Percentiles rank a stretch among this genome's conserved stretches.
phyloP scores from a whole-genome alignment of 1,140 invertebrate species.

The Planococcus citri region DNA sequence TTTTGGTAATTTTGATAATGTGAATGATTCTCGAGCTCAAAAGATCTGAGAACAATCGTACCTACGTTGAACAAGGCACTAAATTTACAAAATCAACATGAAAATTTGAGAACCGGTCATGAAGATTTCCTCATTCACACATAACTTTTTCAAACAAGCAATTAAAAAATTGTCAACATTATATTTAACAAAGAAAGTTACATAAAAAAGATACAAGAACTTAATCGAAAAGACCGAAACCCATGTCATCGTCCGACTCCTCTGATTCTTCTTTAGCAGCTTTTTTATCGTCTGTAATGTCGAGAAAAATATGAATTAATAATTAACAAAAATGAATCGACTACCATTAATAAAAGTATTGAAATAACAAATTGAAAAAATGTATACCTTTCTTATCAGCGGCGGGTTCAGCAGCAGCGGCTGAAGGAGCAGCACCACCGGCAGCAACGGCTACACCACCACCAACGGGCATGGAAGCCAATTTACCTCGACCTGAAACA shows the following conservation, averaged over 20 bases:
- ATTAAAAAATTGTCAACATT: neutral
- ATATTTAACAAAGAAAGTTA: neutral
- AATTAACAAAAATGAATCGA: too few species aligned
- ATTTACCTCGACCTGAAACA: constrained; percentile 15
- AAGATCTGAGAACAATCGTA: too few species aligned
- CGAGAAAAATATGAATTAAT: constrained; percentile 20
- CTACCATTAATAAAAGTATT: too few species aligned
- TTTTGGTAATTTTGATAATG: too few species aligned
- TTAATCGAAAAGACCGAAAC: constrained; percentile 75
- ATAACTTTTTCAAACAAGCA: too few species aligned
- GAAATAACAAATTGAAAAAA: too few species aligned
- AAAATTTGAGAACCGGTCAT: too few species aligned
- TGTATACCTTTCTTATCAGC: constrained; percentile 53
- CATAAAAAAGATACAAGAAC: neutral
- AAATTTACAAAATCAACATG: too few species aligned
- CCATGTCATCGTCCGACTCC: constrained; percentile 75
- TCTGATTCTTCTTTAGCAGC: constrained; percentile 38
- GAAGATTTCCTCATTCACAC: too few species aligned
- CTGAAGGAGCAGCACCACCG: constrained; percentile 41
- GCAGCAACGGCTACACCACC: constrained; percentile 47
- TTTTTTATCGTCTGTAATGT: constrained; percentile 54
- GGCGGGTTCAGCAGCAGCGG: constrained; percentile 42
- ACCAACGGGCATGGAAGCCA: constrained; percentile 36
- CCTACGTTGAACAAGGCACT: too few species aligned
- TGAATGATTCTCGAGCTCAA: too few species aligned